phyloP scores from a whole-genome alignment of 2,113 vertebrate genomes.

The Hydropotes inermis region DNA sequence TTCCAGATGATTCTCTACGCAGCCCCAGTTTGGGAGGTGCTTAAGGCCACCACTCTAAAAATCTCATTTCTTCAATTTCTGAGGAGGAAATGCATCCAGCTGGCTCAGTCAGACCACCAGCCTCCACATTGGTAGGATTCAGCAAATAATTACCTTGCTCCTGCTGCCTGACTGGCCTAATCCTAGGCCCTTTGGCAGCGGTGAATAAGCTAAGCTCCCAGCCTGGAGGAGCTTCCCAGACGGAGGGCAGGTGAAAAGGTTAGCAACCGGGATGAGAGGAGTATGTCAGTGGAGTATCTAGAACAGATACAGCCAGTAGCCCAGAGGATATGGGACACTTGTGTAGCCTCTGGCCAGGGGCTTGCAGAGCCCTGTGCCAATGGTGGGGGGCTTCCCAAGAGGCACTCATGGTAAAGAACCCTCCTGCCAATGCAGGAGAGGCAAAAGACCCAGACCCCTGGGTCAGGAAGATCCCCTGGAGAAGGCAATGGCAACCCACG shows the following conservation, averaged over 20 bases:
- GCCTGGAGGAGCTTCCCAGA: not conserved
- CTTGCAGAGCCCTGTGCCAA: not conserved
- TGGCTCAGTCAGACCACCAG: not conserved
- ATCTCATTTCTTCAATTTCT: not conserved
- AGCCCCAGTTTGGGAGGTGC: not conserved
- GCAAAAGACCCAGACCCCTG: not conserved
- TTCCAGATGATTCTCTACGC: not conserved
- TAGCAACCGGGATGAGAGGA: not conserved
- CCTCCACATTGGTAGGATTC: not conserved
- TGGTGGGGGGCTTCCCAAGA: not conserved
- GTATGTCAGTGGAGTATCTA: not conserved
- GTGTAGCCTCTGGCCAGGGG: not conserved
- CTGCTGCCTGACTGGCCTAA: not conserved
- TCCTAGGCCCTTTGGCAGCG: not conserved
- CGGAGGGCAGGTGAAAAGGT: not conserved
- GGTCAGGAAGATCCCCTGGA: not conserved
- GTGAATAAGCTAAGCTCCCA: not conserved
- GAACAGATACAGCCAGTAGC: not conserved
- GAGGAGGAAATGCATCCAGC: not conserved
- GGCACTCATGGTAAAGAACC: not conserved
- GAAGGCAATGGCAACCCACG: not conserved
- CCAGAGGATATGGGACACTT: accelerated
- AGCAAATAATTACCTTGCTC: not conserved
- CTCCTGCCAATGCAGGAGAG: not conserved
- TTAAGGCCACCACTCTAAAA: not conserved